Base-by-base conservation (phyloP, 2,113 vertebrate species). In the Glaucomys volans region DNA sequence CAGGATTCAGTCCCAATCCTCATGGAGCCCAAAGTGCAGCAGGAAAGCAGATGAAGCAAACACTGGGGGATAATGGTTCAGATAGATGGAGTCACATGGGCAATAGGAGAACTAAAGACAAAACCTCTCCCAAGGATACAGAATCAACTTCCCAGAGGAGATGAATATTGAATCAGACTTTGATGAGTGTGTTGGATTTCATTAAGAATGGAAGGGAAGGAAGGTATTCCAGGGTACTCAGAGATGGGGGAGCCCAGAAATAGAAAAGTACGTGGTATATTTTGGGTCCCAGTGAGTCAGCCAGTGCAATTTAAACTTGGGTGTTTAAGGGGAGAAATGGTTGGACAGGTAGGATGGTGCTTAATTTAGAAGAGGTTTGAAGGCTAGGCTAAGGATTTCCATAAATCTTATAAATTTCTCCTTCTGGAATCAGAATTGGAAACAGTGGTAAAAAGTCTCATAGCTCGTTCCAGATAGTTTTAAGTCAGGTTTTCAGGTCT, bases 401-500 rank as follows among this genome's bases (percentile, higher is more conserved):
- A 62, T 54, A 67, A 88, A 93, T 13, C 42, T 75, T 89, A 35
- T 79, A 35, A 84, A 59, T 59, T 91, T 71, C 17, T 96, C 28
- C 37, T 91, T 93, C 69, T 87, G 40, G 37, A 10, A 86, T 89
- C 71, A 95, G 52, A 92, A 90, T 89, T 93, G 40, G 3, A 93
- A 91, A 80, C 35, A 87, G 30, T 54, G 26, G 32, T 89, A 6
- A 59, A 77, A 10, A 59, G 5, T 91, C 17, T 89, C 47, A 85
- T 59, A 77, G 30, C 13, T 76, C 76, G 18, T 92, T 82, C 18
- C 22, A 91, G 59, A 9, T 18, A 91, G 30, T 87, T 84, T 96
- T 92, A 94, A 96, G 67, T 96, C 94, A 30, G 32, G 1, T 64
- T 96, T 85, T 97, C 42, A 90, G 93, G 40, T 37, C 77, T 92